These are phyloP conservation scores for Protobothrops flavoviridis DNA, from an alignment of 2,113 vertebrate genomes.

Conservation along the genomic window DNA sequence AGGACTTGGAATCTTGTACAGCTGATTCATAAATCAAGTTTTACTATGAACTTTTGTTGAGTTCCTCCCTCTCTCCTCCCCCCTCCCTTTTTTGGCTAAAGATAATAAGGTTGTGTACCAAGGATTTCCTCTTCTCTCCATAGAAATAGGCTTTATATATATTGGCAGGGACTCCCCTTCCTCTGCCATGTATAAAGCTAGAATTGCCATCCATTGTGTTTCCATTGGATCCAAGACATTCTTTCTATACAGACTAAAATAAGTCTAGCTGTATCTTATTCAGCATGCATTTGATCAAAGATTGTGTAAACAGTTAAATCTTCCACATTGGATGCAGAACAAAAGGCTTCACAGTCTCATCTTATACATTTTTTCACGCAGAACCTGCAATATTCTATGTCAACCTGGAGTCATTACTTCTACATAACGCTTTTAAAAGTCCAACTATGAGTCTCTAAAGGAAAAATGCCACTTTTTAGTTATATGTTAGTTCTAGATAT, in stretches of 20 bases:
- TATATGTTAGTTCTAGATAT: conserved; percentile 3
- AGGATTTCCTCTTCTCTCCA: neutral
- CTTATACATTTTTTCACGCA: neutral
- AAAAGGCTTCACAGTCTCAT: neutral
- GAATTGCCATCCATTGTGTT: neutral
- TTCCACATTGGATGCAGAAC: neutral
- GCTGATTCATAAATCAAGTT: neutral
- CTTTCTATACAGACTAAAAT: neutral
- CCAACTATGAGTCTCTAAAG: neutral
- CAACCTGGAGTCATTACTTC: neutral
- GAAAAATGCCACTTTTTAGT: neutral
- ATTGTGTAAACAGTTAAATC: neutral
- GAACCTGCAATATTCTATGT: neutral
- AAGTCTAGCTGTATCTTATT: neutral
- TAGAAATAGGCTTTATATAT: neutral
- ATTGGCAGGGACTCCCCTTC: neutral
- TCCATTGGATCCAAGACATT: neutral
- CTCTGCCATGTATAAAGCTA: neutral
- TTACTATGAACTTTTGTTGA: neutral
- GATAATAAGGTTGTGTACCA: neutral
- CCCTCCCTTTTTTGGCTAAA: neutral
- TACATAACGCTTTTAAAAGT: neutral
- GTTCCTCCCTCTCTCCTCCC: too few relatives aligned
- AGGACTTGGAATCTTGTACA: neutral
- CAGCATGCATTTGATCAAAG: neutral